Percentiles rank a stretch among this genome's conserved stretches.
phyloP scores from a whole-genome alignment of 2,888 invertebrate species.

The Plagodis pulveraria region DNA sequence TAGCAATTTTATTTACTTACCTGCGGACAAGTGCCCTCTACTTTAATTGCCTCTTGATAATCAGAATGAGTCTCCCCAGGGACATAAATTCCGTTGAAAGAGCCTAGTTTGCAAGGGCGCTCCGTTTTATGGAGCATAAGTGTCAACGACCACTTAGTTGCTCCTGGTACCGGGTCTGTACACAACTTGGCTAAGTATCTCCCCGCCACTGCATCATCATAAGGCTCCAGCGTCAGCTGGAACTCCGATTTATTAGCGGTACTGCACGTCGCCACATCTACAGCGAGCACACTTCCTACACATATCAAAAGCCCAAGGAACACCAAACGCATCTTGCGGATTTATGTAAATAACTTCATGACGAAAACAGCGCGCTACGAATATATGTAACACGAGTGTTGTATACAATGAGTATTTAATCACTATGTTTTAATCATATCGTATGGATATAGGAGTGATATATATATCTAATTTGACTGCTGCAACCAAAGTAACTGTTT shows the following conservation, averaged over 20 bases:
- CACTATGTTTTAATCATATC: no score
- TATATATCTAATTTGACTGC: no score
- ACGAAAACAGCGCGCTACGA: slow-evolving; percentile 3
- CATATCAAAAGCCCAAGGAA: slow-evolving; percentile 42
- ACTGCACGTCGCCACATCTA: slow-evolving; percentile 42
- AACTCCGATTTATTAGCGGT: slow-evolving; percentile 28
- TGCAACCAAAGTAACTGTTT: no score
- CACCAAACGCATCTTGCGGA: slow-evolving; percentile 40
- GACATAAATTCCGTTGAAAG: not conserved
- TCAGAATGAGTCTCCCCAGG: slow-evolving; percentile 20
- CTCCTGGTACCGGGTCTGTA: slow-evolving; percentile 34
- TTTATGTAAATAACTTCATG: slow-evolving; percentile 41
- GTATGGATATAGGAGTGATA: no score
- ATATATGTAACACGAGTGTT: no score
- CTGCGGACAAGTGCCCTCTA: slow-evolving; percentile 48
- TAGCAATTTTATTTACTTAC: slow-evolving; percentile 54
- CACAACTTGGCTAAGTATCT: slow-evolving; percentile 61
- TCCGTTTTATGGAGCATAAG: slow-evolving; percentile 12
- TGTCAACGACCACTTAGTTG: slow-evolving; percentile 47
- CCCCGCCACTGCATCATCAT: slow-evolving; percentile 46
- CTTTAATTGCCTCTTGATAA: slow-evolving; percentile 22
- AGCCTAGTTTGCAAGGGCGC: slow-evolving; percentile 13
- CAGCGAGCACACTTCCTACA: slow-evolving; percentile 36
- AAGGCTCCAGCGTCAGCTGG: slow-evolving; percentile 42
- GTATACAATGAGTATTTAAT: no score